These are phyloP conservation scores for Antigone vipio DNA, from an alignment of 2,113 vertebrate species.

Conservation along the genomic window DNA sequence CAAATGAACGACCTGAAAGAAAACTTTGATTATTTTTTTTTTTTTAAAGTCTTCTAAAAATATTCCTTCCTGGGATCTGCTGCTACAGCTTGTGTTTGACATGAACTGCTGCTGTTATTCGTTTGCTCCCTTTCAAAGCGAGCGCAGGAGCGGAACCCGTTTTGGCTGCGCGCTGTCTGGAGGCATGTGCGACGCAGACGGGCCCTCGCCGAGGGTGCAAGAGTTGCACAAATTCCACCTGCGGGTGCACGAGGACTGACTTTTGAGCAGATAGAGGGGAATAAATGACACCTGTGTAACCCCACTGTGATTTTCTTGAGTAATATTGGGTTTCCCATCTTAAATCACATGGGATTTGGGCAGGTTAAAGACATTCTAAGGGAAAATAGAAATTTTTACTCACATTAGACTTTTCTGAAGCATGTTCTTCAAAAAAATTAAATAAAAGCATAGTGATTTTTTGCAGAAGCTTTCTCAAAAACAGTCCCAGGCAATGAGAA, in stretches of 20 bases:
- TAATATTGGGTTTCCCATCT: background rate
- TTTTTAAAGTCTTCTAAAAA: background rate
- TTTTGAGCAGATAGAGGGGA: background rate
- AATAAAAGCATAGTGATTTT: background rate
- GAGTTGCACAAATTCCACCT: background rate
- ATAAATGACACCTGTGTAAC: background rate
- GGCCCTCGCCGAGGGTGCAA: fast-evolving
- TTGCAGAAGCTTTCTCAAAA: background rate
- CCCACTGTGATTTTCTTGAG: background rate
- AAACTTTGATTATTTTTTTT: background rate
- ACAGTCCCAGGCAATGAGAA: background rate
- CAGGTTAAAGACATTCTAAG: background rate
- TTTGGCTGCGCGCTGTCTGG: background rate
- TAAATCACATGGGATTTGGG: background rate
- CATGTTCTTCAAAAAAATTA: background rate
- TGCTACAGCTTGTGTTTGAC: background rate
- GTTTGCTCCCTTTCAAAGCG: background rate
- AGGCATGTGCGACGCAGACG: background rate
- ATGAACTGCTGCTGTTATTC: background rate
- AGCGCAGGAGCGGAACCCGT: background rate
- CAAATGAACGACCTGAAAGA: background rate
- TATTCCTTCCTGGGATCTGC: background rate
- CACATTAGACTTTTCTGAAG: background rate
- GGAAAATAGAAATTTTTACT: background rate
- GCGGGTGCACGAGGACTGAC: fast-evolving